phyloP scores from a whole-genome alignment of 2,113 vertebrate species.

The Hydropotes inermis region DNA sequence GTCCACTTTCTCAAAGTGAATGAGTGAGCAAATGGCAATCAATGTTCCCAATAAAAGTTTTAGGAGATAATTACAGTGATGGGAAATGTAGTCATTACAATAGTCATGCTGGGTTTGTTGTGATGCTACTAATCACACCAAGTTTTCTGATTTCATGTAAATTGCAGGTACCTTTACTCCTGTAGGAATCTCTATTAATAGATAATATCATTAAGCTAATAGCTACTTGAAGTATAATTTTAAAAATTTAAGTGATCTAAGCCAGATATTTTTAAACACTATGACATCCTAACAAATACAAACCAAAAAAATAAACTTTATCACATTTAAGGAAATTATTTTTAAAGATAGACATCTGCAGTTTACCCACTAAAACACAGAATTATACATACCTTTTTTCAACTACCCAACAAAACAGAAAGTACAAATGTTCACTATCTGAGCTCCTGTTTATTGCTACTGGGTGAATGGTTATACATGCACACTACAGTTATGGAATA shows the following conservation, averaged over 20 bases:
- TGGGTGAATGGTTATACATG: background rate
- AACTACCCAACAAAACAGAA: constrained; percentile 33
- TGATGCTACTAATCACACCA: constrained; percentile 63
- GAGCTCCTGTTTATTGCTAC: background rate
- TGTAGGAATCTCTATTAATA: constrained; percentile 61
- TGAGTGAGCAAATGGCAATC: constrained; percentile 72
- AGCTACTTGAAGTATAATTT: constrained; percentile 58
- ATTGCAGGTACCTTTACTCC: constrained; percentile 50
- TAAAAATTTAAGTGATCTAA: constrained; percentile 49
- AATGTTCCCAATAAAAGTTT: constrained; percentile 71
- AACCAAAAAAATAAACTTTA: constrained; percentile 60
- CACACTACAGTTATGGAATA: background rate
- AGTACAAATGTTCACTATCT: background rate
- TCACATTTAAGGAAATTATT: constrained; percentile 53
- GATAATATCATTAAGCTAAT: constrained; percentile 61
- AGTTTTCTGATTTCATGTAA: constrained; percentile 63
- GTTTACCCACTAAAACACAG: constrained; percentile 29
- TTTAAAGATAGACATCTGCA: constrained; percentile 59
- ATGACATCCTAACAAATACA: constrained; percentile 50
- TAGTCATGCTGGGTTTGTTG: constrained; percentile 66
- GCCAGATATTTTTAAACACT: constrained; percentile 58
- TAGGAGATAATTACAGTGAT: constrained; percentile 70
- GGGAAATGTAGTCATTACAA: constrained; percentile 60
- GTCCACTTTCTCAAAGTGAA: constrained; percentile 27
- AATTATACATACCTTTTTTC: background rate